A percentile compares a stretch with the other conserved stretches of the same genome.
These are phyloP conservation scores for Campylorhamphus procurvoides DNA, from an alignment of 2,113 vertebrate species.

Conservation along the genomic window DNA sequence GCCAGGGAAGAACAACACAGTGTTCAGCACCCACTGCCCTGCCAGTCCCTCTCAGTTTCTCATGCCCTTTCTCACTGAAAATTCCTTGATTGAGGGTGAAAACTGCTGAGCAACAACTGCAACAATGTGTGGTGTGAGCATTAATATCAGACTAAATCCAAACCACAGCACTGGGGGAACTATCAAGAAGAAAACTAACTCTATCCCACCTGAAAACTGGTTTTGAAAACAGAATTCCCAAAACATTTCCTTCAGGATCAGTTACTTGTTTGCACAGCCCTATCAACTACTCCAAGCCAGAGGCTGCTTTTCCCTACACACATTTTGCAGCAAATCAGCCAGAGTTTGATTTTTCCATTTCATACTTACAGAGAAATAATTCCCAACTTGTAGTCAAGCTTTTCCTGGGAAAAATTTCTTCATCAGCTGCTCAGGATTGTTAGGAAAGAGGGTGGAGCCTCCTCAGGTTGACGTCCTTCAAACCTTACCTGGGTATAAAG, in stretches of 20 bases:
- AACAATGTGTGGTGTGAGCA: background rate
- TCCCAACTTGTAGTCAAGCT: background rate
- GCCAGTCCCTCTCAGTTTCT: background rate
- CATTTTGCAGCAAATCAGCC: background rate
- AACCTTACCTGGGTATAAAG: slow-evolving; percentile 14
- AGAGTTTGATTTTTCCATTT: background rate
- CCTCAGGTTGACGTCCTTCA: slow-evolving; percentile 10
- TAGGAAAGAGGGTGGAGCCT: slow-evolving; percentile 50
- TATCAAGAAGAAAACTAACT: background rate
- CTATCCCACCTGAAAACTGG: background rate
- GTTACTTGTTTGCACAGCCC: background rate
- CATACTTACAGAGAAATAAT: rapidly evolving
- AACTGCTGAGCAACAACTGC: background rate
- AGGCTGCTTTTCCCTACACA: background rate
- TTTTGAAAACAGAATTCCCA: background rate
- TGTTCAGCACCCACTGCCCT: background rate
- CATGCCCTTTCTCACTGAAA: background rate
- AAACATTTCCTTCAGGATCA: background rate
- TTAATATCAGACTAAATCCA: rapidly evolving
- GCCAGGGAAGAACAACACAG: background rate
- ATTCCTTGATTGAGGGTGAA: background rate
- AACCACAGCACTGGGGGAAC: background rate
- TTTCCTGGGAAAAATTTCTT: slow-evolving; percentile 57
- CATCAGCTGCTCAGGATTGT: background rate
- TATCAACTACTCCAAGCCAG: background rate